Conservation (phyloP, 2,888 invertebrate species). For the Brachycybe producta region DNA sequence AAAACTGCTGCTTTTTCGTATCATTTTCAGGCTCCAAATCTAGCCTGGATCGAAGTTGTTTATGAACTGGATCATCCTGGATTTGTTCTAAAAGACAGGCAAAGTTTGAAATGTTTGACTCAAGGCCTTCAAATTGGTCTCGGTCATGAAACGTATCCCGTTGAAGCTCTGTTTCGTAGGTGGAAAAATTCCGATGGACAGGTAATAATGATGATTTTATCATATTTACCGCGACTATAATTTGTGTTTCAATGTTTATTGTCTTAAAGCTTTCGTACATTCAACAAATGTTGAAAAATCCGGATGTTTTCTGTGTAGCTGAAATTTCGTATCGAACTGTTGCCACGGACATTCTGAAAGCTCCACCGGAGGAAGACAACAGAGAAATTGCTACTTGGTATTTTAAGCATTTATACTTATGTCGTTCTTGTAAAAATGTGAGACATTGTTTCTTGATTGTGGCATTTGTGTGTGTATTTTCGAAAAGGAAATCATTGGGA, state of each 20-base stretch:
- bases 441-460: neutral
- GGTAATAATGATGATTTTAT: conserved; percentile 27
- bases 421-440: too few species aligned
- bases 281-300: conserved; percentile 70
- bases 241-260: conserved; percentile 10
- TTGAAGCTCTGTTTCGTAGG: conserved; percentile 73
- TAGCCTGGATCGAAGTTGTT: conserved; percentile 89
- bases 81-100: conserved; percentile 74
- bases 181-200: conserved; percentile 91
- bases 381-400: conserved; percentile 84
- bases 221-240: conserved; percentile 5
- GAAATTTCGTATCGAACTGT: conserved; percentile 81
- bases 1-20: neutral
- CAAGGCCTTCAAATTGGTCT: conserved; percentile 69
- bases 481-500: conserved; percentile 71
- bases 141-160: conserved; percentile 49
- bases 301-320: conserved; percentile 87
- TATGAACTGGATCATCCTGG: conserved; percentile 80
- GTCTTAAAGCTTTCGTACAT: conserved; percentile 57
- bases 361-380: conserved; percentile 86
- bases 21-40: conserved; percentile 47
- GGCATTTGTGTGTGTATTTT: neutral
- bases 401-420: too few species aligned
- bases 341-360: conserved; percentile 75
- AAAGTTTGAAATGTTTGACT: conserved; percentile 67